Percentiles rank a stretch among this genome's conserved stretches.
phyloP scores from a whole-genome alignment of 35 echinoderm and acorn worm species.

The Strongylocentrotus purpuratus region DNA sequence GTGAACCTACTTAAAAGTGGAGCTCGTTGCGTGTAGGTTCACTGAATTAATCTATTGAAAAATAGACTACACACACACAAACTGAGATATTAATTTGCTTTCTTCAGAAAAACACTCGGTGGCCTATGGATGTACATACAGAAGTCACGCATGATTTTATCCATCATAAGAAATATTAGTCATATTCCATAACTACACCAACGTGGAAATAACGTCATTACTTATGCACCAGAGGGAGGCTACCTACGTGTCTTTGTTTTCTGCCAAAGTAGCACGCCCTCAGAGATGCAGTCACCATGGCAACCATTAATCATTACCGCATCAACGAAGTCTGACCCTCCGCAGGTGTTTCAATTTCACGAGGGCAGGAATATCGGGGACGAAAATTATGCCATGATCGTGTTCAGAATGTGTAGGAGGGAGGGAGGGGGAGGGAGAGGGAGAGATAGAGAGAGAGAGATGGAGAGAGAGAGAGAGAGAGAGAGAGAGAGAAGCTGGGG shows the following conservation, averaged over 20 bases:
- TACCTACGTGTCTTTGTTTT: not conserved
- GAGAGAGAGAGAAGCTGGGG: not conserved
- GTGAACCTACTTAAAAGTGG: too few species aligned
- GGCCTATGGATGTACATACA: too few species aligned
- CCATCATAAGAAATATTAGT: too few species aligned
- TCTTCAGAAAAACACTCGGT: too few species aligned
- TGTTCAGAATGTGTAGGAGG: not conserved
- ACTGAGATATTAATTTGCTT: too few species aligned
- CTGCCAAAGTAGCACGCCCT: not conserved
- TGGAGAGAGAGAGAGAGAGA: not conserved
- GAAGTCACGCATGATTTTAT: too few species aligned
- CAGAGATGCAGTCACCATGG: not conserved
- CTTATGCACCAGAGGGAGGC: not conserved
- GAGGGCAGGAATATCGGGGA: not conserved
- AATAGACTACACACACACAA: too few species aligned
- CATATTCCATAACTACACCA: too few species aligned
- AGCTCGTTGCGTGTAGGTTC: too few species aligned
- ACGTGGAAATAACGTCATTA: too few species aligned
- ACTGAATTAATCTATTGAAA: too few species aligned
- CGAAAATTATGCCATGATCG: not conserved
- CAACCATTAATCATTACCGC: not conserved
- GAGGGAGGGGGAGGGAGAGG: too few species aligned
- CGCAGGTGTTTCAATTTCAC: not conserved
- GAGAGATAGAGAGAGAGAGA: not conserved
- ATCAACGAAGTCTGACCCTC: not conserved